Evolutionary conservation across 2,797 vertebrate species (phyloP).

Genomic region (Sebastes oblongus): DNA sequence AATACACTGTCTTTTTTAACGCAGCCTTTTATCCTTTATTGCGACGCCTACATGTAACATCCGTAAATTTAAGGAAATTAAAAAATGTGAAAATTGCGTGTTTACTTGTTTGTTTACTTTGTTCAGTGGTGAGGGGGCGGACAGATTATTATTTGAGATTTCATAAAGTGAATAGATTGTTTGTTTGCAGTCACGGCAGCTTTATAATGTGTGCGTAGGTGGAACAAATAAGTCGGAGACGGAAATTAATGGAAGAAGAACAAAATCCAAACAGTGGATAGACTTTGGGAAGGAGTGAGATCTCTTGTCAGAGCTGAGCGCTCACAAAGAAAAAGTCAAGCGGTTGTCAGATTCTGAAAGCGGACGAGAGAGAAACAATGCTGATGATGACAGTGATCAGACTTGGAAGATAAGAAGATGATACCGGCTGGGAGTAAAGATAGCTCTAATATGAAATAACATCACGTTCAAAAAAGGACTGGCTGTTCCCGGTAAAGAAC

Average conservation of each 20-base stretch:
- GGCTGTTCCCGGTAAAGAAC: constrained; percentile 39
- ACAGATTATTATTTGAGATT: constrained; percentile 63
- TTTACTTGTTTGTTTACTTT: constrained; percentile 52
- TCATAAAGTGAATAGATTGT: constrained; percentile 44
- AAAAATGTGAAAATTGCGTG: constrained; percentile 28
- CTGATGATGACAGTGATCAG: constrained; percentile 60
- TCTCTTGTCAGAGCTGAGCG: constrained; percentile 33
- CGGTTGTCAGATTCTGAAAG: constrained; percentile 57
- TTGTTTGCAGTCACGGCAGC: constrained; percentile 39
- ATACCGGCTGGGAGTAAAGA: constrained; percentile 37
- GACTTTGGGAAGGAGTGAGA: constrained; percentile 37
- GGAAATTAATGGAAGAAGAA: constrained; percentile 53
- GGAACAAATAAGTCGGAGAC: constrained; percentile 69
- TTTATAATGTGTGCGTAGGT: constrained; percentile 63
- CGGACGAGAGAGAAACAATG: constrained; percentile 42
- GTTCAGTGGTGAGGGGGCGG: constrained; percentile 45
- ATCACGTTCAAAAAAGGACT: constrained; percentile 40
- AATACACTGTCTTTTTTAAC: constrained; percentile 5
- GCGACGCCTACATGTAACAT: constrained; percentile 20
- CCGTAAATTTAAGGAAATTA: constrained; percentile 20
- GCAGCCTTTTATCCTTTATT: constrained; percentile 6
- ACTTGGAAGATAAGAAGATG: constrained; percentile 49
- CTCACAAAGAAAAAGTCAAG: constrained; percentile 55
- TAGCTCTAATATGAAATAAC: constrained; percentile 52
- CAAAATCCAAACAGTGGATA: constrained; percentile 38